Evolutionary conservation across 2,113 vertebrate genomes (phyloP), one percentile per base, ranked within the genome.

Genomic region (Heterochromis multidens): DNA sequence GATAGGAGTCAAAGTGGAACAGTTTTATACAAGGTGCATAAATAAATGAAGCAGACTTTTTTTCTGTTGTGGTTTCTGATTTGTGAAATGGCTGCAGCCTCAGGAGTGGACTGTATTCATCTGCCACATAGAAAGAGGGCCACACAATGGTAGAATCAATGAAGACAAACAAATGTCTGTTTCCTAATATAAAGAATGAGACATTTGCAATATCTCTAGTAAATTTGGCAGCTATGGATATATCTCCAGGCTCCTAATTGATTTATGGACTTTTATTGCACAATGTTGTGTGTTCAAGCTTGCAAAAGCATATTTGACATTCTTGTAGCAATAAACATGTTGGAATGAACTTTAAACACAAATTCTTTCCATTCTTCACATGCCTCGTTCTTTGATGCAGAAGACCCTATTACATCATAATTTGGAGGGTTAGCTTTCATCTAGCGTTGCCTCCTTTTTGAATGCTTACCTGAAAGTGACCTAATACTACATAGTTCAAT

Each of bases 11-110:
- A 25, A 27, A 29, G 7, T 57, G 7, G 7, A 79, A 77, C 6
- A 5, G 1, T 86, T 87, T 92, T 86, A 23, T 90, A 81, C 13
- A 7, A 79, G 5, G 23, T 23, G 23, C 54, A 74, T 57, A 7
- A 85, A 87, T 80, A 79, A 88, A 78, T 33, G 0, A 61, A 77
- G 10, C n/a, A 7, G 16, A 83, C 67, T 62, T 23, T 14, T 77
- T 60, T 46, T 49, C 16, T 78, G 54, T 74, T 49, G 17, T 77
- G 10, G 29, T 70, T 43, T 72, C 1, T 74, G 43, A 19, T 74
- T 74, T 74, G 67, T 74, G 43, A 74, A 21, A 31, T 52, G 4
- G 25, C 5, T 74, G 25, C 17, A 31, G 40, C 23, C 40, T 16
- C 14, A 1, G 23, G 23, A 19, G 14, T 46, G 40, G 37, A 27